Evolutionary conservation across 1,140 invertebrate genomes (phyloP), one percentile per base, ranked within the genome.

Genomic region (Bombus pyrosoma): DNA sequence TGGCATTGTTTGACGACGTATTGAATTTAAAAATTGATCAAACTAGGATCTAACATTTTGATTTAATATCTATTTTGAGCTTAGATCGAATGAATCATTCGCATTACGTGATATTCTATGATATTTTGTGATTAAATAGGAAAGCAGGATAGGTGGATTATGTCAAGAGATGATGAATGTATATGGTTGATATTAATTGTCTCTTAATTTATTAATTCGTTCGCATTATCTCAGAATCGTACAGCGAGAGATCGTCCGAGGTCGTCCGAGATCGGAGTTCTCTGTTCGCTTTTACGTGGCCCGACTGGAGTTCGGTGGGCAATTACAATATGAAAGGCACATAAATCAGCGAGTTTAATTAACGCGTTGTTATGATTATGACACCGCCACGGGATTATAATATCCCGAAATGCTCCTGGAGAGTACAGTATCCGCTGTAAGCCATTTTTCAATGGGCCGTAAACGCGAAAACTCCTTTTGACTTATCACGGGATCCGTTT

Each of bases 291-390:
- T 89, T 89, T 91, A 66, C 86, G 69, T 73, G 86, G 73, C 73
- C 87, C 89, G 90, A 92, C 90, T 93, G 91, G 92, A 93, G 94
- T 94, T 94, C 91, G 92, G 93, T 89, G 92, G 91, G 94, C 92
- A 95, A 94, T 95, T 95, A 94, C 93, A 95, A 95, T 95, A 94
- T 95, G 94, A 94, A 95, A 94, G 93, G 93, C 93, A 89, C 92
- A 92, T 94, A 93, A 94, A 94, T 94, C 94, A 94, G 91, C 92
- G 87, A 91, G 92, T 94, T 94, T 94, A 93, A 94, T 94, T 94
- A 93, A 93, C 92, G 93, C 93, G 92, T 94, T 94, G 93, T 95
- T 95, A 94, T 94, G 92, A 94, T 93, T 91, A 92, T 91, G 90
- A 93, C 92, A 90, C 89, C 85, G 85, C 85, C 79, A 72, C 82